Evolutionary conservation across 2,888 invertebrate genomes (phyloP).

Genomic region (Xestobium rufovillosum): DNA sequence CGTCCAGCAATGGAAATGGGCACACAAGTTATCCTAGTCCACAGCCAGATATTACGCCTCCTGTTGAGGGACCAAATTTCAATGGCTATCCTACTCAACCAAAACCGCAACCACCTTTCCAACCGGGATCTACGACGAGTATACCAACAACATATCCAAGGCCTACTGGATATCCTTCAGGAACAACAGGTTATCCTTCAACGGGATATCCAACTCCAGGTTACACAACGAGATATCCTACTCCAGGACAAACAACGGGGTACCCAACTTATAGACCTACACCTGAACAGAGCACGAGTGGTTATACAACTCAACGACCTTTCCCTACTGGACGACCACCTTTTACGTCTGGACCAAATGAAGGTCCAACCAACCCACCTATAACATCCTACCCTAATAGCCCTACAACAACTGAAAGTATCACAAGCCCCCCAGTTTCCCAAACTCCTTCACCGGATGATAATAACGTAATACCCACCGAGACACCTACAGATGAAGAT

Average conservation of each 20-base stretch:
- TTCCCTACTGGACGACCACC: constrained; percentile 20
- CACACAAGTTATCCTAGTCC: constrained; percentile 27
- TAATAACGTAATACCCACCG: constrained; percentile 17
- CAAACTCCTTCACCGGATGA: constrained; percentile 17
- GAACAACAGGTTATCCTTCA: constrained; percentile 18
- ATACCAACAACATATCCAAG: constrained; percentile 15
- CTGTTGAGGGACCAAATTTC: constrained; percentile 16
- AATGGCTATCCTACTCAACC: constrained; percentile 20
- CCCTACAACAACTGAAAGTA: constrained; percentile 33
- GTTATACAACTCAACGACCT: constrained; percentile 10
- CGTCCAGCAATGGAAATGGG: constrained; percentile 33
- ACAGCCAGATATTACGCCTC: constrained; percentile 26
- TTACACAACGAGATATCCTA: constrained; percentile 21
- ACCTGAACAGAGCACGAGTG: constrained; percentile 4
- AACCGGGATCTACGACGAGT: constrained; percentile 12
- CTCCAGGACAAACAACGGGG: constrained; percentile 25
- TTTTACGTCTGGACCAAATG: constrained; percentile 22
- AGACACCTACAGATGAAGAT: constrained; percentile 46
- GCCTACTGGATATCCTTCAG: constrained; percentile 18
- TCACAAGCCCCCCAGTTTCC: constrained; percentile 29
- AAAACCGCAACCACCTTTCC: constrained; percentile 14
- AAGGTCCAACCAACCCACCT: constrained; percentile 4
- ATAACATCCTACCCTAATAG: constrained; percentile 26
- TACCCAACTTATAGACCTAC: constrained; percentile 28
- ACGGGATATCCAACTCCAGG: constrained; percentile 27